Evolutionary conservation across 2,797 vertebrate species (phyloP).

Genomic region (Erethizon dorsatum): DNA sequence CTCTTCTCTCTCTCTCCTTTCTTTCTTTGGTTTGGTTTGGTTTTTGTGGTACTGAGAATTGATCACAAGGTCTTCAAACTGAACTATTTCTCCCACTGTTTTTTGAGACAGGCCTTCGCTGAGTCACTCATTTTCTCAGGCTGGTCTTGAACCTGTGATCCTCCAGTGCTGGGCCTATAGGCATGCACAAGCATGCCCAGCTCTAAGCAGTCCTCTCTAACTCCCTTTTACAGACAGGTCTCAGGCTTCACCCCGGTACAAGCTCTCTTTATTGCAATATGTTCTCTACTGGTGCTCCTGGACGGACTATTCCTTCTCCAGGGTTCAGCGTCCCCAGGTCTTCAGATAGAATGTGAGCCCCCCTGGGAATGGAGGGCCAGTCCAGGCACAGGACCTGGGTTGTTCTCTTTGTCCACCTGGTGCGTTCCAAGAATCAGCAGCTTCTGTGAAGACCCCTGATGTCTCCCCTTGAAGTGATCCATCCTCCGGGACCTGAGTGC

Average conservation of each 20-base stretch:
- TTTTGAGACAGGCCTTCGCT: background rate
- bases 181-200: background rate
- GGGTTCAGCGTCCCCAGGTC: background rate
- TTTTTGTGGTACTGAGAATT: background rate
- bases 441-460: background rate
- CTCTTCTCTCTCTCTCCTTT: background rate
- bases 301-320: background rate
- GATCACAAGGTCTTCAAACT: background rate
- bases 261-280: background rate
- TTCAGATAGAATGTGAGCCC: background rate
- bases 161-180: background rate
- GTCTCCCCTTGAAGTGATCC: background rate
- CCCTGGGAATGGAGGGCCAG: background rate
- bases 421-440: slow-evolving; percentile 1
- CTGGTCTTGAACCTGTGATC: background rate
- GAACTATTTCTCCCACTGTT: background rate
- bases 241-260: background rate
- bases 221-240: background rate
- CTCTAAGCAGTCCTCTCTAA: background rate
- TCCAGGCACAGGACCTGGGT: background rate
- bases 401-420: background rate
- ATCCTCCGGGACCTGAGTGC: background rate
- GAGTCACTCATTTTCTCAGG: background rate
- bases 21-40: background rate
- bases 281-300: background rate